phyloP scores from a whole-genome alignment of 2,113 vertebrate genomes.

The Leptocoma aspasia region DNA sequence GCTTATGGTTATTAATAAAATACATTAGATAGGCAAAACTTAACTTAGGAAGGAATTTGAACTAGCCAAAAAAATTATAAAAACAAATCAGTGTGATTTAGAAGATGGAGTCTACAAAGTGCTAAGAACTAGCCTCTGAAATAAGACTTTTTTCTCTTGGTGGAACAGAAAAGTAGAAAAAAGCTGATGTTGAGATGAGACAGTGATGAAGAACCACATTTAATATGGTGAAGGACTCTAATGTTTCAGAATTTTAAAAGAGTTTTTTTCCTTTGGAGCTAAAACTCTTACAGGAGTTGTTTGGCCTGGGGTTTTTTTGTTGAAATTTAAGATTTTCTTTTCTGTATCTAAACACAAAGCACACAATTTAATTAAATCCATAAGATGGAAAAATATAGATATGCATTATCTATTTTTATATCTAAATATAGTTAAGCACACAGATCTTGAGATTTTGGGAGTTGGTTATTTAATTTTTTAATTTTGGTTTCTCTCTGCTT shows the following conservation, averaged over 20 bases:
- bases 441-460: accelerated
- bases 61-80: background rate
- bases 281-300: background rate
- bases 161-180: background rate
- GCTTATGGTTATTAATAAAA: background rate
- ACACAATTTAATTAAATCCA: background rate
- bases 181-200: background rate
- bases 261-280: background rate
- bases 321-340: background rate
- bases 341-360: background rate
- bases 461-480: background rate
- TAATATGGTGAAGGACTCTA: background rate
- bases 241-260: background rate
- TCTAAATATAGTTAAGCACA: too few species aligned
- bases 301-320: background rate
- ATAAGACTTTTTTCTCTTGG: background rate
- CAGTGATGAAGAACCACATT: background rate
- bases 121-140: background rate
- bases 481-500: background rate
- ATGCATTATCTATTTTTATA: too few species aligned
- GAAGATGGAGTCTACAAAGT: background rate
- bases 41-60: background rate
- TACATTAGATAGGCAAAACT: background rate
- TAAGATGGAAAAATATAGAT: background rate
- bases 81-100: background rate